Evolutionary conservation across 2,113 vertebrate genomes (phyloP), one percentile per base, ranked within the genome.

Genomic region (Lepidothrix coronata): DNA sequence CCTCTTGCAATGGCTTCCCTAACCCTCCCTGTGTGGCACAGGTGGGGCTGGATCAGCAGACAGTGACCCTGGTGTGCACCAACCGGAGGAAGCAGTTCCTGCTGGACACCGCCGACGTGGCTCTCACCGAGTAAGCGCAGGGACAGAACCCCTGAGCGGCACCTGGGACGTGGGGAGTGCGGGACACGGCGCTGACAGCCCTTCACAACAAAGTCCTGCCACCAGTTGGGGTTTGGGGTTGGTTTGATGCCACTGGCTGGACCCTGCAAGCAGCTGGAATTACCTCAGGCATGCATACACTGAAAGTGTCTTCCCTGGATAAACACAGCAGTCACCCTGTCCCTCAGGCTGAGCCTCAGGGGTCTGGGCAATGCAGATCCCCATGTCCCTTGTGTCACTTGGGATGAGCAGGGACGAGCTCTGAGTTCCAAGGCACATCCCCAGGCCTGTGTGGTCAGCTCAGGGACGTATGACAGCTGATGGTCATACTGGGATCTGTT

Each of bases 11-110:
- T 28, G 14, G 16, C 46, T 63, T 79, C 49, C 61, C 41, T 83
- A 49, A 83, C 54, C 11, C 1, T 3, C 58, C 23, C 1, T 75
- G 7, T 88, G 70, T 92, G 91, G 71, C 78, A n/a, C 89, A 99
- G 99, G 99, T 99, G 12, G 99, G 99, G 74, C 97, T 99, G 20
- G 99, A 99, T 77, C 99, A 99, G 95, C 99, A 99, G 98, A 99
- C 99, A 0, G 97, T 99, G 89, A 99, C 96, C 1, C 92, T 99
- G 90, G 99, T 99, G 77, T 99, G 99, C 96, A 99, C 98, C 85
- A 99, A 99, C 91, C 98, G 99, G 94, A 97, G 99, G 96, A 98
- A 99, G 85, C 99, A 99, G 95, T 99, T 99, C 97, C 97, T 99
- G 81, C 97, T 99, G 49, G 99, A 99, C 97, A 98, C 99, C 0